Percentiles rank a stretch among this genome's conserved stretches.
These are phyloP conservation scores for Diplosoma virens DNA, from an alignment of 23 tunicate species.

Conservation along the genomic window DNA sequence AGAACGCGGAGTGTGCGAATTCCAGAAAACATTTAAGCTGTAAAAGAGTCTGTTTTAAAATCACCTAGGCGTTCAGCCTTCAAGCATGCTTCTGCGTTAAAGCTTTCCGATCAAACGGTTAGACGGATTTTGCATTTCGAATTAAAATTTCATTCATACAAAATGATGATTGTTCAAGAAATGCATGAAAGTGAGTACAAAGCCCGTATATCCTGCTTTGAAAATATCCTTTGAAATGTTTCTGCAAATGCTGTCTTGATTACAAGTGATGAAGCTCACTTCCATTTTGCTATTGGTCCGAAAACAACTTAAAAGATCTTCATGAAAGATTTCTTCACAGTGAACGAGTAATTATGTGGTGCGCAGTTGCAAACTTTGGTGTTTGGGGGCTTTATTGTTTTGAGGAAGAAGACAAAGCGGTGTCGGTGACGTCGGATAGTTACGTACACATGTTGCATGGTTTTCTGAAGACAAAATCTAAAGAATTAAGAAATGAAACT, in stretches of 20 bases:
- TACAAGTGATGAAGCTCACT: conserved; percentile 10
- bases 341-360: too few species aligned
- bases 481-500: too few species aligned
- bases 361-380: too few species aligned
- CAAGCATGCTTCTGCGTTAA: conserved; percentile 11
- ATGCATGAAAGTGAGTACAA: conserved; percentile 12
- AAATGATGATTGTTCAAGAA: conserved; percentile 21
- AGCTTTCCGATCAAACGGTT: neutral
- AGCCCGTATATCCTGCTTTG: neutral
- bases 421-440: too few species aligned
- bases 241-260: conserved; percentile 26
- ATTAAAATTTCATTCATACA: conserved; percentile 11
- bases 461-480: too few species aligned
- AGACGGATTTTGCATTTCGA: conserved; percentile 18
- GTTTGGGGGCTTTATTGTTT: too few species aligned
- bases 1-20: conserved; percentile 23
- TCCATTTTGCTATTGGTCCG: too few species aligned
- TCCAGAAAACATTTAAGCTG: conserved; percentile 28
- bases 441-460: too few species aligned
- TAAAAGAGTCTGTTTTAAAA: conserved; percentile 12
- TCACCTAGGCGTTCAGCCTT: conserved; percentile 18
- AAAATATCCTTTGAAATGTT: conserved; percentile 14
- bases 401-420: too few species aligned
- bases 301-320: too few species aligned
- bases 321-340: too few species aligned